A percentile compares a stretch with the other conserved stretches of the same genome.
Evolutionary conservation across 53 echinoderm and acorn worm species (phyloP).

Genomic region (Holothuria leucospilota): DNA sequence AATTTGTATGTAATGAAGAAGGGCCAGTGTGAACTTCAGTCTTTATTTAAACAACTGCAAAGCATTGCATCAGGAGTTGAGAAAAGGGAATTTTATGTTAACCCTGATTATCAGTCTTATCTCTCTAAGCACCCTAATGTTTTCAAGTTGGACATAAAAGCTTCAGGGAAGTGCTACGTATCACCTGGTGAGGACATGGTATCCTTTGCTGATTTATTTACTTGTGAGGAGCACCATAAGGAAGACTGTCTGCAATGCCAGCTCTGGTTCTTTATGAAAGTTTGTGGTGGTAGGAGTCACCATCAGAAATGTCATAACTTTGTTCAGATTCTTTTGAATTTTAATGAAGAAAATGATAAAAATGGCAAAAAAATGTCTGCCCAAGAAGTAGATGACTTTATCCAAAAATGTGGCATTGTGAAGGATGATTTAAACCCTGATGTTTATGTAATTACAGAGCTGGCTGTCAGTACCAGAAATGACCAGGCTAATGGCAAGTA

Average conservation of each 20-base stretch:
- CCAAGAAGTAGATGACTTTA: no score
- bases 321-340: no score
- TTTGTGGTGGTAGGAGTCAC: background rate
- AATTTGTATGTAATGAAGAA: background rate
- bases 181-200: background rate
- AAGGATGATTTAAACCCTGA: no score
- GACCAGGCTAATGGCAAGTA: no score
- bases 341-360: no score
- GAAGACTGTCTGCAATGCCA: conserved; percentile 5
- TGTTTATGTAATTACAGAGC: no score
- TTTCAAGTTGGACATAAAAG: background rate
- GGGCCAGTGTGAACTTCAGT: background rate
- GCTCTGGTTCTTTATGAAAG: background rate
- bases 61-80: background rate
- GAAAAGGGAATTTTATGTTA: background rate
- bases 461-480: no score
- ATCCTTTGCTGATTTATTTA: background rate
- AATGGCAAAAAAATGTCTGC: no score
- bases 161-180: background rate
- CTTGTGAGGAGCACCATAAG: background rate
- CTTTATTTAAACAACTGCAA: background rate
- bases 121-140: background rate
- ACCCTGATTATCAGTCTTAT: background rate
- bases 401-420: no score
- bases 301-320: background rate